phyloP scores from a whole-genome alignment of 2,888 invertebrate genomes.

The Podotricha telesiphe region DNA sequence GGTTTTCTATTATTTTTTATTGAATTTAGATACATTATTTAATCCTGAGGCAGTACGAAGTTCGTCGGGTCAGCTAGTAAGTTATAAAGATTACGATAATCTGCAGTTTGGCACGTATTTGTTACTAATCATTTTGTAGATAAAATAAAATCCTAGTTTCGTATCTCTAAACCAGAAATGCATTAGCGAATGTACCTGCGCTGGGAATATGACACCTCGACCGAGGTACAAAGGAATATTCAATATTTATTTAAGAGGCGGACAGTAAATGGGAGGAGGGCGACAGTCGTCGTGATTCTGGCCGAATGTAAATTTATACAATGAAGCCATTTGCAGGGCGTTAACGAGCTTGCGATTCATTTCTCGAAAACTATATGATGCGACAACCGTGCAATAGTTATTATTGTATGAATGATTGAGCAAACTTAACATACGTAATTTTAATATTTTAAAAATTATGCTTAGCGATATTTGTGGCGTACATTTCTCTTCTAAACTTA shows the following conservation, averaged over 20 bases:
- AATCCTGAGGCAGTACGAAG: no score
- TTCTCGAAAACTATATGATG: conserved; percentile 71
- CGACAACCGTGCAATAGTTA: conserved; percentile 63
- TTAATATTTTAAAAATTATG: conserved; percentile 30
- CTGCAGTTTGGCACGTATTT: not conserved
- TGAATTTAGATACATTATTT: no score
- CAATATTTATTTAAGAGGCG: conserved; percentile 70
- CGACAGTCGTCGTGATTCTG: conserved; percentile 59
- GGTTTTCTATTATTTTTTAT: no score
- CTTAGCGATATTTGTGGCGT: not conserved
- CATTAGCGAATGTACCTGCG: conserved; percentile 53
- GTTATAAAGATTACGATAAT: no score
- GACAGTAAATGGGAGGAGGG: conserved; percentile 48
- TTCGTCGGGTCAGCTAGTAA: no score
- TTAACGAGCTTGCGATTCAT: conserved; percentile 68
- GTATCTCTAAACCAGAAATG: conserved; percentile 51
- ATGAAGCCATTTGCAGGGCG: conserved; percentile 78
- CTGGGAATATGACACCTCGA: conserved; percentile 66
- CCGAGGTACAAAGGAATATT: conserved; percentile 70
- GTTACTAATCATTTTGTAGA: not conserved
- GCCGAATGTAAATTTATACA: conserved; percentile 79
- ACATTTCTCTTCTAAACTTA: not conserved
- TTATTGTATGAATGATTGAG: conserved; percentile 70
- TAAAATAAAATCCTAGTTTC: conserved; percentile 26
- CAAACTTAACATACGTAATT: conserved; percentile 46